Evolutionary conservation across 2,888 invertebrate genomes (phyloP), one percentile per base, ranked within the genome.

Genomic region (Trissolcus brochymenae): DNA sequence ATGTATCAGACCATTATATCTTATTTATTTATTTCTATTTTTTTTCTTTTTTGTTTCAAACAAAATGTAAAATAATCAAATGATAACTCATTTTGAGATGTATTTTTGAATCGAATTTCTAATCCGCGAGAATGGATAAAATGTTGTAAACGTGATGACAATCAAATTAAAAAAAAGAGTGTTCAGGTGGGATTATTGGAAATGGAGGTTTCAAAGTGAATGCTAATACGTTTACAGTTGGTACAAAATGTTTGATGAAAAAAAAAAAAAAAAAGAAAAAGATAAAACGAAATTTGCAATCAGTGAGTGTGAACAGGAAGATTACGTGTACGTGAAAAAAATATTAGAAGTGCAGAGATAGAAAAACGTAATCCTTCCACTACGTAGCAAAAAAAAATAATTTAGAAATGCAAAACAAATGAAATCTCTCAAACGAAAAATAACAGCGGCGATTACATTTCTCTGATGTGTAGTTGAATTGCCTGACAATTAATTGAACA

Each of bases 1-100:
- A 87, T 86, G 83, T 83, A 83, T 79, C 75, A 85, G 84, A 80
- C 82, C 60, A 82, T 78, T 80, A 77, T 29, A 67, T 49, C 19
- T 19, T 19, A 2, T 19, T 19, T 19, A 2, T 19, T 19, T 19
- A 61, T 56, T 35, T 29, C 9, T 1, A 11, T 35, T 7, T 35
- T 35, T 35, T 35, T 6, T 6, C 9, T 35, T 35, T 35, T 35
- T 35, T 35, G 6, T 35, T 35, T 35, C 35, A 35, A 35, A 35
- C 49, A 56, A 29, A 71, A 57, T 17, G 54, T 61, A 6, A 29
- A 51, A 19, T 51, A 9, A 51, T 43, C 43, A 19, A 57, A 40
- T 43, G n/a, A 11, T 51, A 51, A 51, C 11, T 13, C 16, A 17
- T 19, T 21, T 17, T 19, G 17, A 51, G 46, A 43, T n/a, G 43